These are phyloP conservation scores for Alcis repandata DNA, from an alignment of 2,888 invertebrate genomes.

Conservation along the genomic window DNA sequence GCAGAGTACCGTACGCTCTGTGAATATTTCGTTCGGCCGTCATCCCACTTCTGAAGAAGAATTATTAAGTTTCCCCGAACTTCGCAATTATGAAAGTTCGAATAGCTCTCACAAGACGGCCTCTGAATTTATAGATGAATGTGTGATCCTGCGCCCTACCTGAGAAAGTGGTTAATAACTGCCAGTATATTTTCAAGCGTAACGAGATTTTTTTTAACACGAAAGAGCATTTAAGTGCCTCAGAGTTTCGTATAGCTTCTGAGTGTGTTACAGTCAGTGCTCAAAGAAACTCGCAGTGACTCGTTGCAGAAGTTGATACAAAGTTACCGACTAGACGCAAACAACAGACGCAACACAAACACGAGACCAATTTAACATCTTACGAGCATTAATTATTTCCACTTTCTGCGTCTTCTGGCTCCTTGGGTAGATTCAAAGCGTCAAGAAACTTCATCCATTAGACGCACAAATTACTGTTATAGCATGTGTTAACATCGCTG, in stretches of 20 bases:
- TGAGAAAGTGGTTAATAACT: conserved; percentile 57
- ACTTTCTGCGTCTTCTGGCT: conserved; percentile 54
- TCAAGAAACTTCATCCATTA: conserved; percentile 68
- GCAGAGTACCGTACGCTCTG: conserved; percentile 71
- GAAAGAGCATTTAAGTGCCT: conserved; percentile 29
- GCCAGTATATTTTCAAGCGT: conserved; percentile 57
- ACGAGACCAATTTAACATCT: conserved; percentile 50
- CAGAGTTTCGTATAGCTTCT: conserved; percentile 37
- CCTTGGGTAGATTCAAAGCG: conserved; percentile 60
- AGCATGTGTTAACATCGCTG: conserved; percentile 66
- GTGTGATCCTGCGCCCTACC: conserved; percentile 70
- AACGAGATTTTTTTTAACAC: conserved; percentile 42
- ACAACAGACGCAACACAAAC: conserved; percentile 49
- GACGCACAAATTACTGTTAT: conserved; percentile 69
- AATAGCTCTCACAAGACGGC: conserved; percentile 85
- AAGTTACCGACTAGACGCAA: conserved; percentile 49
- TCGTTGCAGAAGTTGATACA: conserved; percentile 45
- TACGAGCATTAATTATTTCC: conserved; percentile 51
- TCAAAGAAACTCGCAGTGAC: conserved; percentile 43
- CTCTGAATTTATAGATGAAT: conserved; percentile 86
- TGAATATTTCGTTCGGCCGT: conserved; percentile 84
- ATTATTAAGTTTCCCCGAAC: conserved; percentile 86
- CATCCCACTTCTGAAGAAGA: conserved; percentile 85
- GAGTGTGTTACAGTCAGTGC: conserved; percentile 31
- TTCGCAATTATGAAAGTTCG: conserved; percentile 87